Percentiles rank a stretch among this genome's conserved stretches.
Conservation (phyloP, 2,888 invertebrate genomes). For the Penaeus monodon region DNA sequence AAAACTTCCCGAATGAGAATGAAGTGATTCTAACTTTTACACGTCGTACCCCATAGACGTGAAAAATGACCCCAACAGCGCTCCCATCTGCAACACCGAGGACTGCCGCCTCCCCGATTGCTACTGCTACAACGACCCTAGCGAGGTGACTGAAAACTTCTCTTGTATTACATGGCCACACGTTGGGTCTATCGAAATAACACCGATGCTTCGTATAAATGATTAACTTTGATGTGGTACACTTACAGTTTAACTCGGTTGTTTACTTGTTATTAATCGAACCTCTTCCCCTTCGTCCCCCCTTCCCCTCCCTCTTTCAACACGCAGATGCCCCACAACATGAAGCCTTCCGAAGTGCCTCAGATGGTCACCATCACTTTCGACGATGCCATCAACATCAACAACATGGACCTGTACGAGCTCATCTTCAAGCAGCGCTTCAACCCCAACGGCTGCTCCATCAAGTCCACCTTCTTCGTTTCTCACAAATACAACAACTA, state of each 20-base stretch:
- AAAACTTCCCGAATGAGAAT: too few species aligned
- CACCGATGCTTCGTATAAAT: too few species aligned
- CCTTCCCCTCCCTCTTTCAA: constrained; percentile 9
- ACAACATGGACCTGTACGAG: constrained; percentile 93
- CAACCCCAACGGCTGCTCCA: constrained; percentile 93
- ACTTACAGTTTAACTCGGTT: too few species aligned
- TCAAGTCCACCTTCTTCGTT: constrained; percentile 91
- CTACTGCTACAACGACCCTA: constrained; percentile 94
- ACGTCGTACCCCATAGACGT: constrained; percentile 76
- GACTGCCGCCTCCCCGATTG: constrained; percentile 92
- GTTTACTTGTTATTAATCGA: too few species aligned
- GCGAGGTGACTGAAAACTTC: constrained; percentile 73
- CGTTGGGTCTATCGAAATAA: too few species aligned
- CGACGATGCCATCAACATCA: constrained; percentile 94
- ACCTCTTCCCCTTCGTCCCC: neutral
- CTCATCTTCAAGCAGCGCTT: constrained; percentile 91
- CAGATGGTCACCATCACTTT: constrained; percentile 96
- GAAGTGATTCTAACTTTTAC: too few species aligned
- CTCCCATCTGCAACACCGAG: constrained; percentile 87
- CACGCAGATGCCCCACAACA: constrained; percentile 61
- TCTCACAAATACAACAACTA: constrained; percentile 95
- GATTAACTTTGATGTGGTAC: too few species aligned
- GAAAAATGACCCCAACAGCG: constrained; percentile 93
- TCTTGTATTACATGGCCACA: too few species aligned
- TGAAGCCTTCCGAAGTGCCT: constrained; percentile 75